Base-by-base conservation (phyloP, 35 echinoderm and acorn worm genomes). In the Heliocidaris tuberculata region DNA sequence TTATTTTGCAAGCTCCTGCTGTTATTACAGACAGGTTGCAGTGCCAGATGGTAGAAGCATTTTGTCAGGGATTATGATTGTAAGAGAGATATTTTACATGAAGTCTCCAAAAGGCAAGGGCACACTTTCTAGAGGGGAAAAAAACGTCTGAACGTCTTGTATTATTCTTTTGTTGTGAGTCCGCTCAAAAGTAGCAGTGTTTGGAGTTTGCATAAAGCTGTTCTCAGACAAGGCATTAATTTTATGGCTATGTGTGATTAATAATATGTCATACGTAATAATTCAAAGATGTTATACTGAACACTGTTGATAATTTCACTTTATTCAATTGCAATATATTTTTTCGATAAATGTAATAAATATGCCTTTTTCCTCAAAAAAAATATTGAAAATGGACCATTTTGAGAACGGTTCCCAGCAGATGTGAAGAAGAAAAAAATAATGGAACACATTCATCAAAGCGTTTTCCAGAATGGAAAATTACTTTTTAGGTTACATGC, bases 251-350 rank as follows among this genome's bases (percentile, higher is more conserved):
- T 42, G 35, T 3, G 6, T 71, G 6, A 71, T 16, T 0, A 71
- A 71, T 71, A 71, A 27, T 71, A 71, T 24, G 1, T 71, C 24
- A 24, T 71, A 21, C 61, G 6, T 71, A n/a, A 71, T 71, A 71
- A 16, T 71, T 2, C 19, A 71, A n/a, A 6, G 24, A 71, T 71
- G 61, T 71, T 27, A 71, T 71, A n/a, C 24, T n/a, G 6, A 65
- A 24, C 61, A 71, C 61, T 71, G 61, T 17, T 71, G 16, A 71
- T 71, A 71, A 7, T 71, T 71, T 71, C 61, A 71, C 19, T 21
- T n/a, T n/a, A 71, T 71, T 71, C 61, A 71, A 71, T 71, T 71
- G 61, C 61, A 71, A 71, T 71, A 16, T 71, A 71, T 71, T 71
- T 71, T 71, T 16, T 42, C 35, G 35, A 71, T 27, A 71, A 21